phyloP scores from a whole-genome alignment of 2,797 vertebrate species.

The Threskiornis aethiopicus region DNA sequence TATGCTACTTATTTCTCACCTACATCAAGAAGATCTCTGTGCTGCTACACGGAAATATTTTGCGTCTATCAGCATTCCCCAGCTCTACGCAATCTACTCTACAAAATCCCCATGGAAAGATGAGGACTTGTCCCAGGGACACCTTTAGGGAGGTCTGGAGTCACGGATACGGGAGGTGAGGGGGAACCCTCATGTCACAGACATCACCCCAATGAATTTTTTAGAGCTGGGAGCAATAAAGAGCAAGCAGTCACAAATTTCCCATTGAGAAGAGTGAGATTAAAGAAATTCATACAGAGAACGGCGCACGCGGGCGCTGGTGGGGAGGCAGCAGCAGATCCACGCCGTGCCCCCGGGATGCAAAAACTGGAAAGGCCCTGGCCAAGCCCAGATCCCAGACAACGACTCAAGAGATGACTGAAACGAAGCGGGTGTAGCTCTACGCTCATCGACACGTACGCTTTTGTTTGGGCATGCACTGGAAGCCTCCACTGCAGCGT shows the following conservation, averaged over 20 bases:
- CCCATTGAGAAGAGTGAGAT: background rate
- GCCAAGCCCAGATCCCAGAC: background rate
- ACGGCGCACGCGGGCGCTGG: rapidly evolving
- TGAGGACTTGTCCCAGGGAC: background rate
- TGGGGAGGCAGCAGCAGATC: background rate
- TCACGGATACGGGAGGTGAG: rapidly evolving
- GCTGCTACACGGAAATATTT: background rate
- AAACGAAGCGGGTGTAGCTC: background rate
- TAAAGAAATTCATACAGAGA: background rate
- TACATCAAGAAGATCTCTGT: background rate
- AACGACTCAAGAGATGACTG: rapidly evolving
- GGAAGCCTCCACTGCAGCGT: rapidly evolving
- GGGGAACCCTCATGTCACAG: background rate
- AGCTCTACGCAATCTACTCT: background rate
- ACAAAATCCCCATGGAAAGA: background rate
- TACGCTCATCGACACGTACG: background rate
- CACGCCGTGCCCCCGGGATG: rapidly evolving
- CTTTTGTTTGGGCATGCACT: background rate
- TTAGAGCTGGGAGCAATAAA: background rate
- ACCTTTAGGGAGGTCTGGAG: background rate
- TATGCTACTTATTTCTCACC: background rate
- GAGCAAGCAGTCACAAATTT: background rate
- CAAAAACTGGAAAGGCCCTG: background rate
- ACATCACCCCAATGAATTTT: background rate
- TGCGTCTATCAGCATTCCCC: background rate